Evolutionary conservation across 2,888 invertebrate genomes (phyloP).

Genomic region (Drosophila robusta): DNA sequence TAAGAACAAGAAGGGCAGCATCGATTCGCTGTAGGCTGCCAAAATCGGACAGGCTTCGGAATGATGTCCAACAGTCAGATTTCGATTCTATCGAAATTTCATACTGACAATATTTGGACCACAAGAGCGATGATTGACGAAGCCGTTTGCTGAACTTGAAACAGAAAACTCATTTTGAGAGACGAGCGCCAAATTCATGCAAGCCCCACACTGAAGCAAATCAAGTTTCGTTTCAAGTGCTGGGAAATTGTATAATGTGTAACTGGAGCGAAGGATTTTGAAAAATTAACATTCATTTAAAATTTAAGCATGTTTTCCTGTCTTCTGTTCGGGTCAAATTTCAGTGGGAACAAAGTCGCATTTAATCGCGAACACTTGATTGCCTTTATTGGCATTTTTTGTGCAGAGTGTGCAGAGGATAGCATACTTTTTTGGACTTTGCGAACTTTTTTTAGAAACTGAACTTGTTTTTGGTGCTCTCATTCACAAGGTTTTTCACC

Average conservation of each 20-base stretch:
- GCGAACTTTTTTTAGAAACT: background rate
- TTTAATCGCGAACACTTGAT: too few relatives aligned
- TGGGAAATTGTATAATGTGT: background rate
- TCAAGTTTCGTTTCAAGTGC: background rate
- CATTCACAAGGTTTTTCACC: too few relatives aligned
- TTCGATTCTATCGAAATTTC: slow-evolving; percentile 15
- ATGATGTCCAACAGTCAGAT: slow-evolving; percentile 17
- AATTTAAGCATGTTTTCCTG: too few relatives aligned
- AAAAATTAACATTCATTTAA: too few relatives aligned
- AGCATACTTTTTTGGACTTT: slow-evolving; percentile 18
- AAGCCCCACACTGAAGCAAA: background rate
- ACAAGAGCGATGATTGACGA: background rate
- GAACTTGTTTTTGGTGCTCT: background rate
- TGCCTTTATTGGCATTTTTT: too few relatives aligned
- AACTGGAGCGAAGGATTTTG: background rate
- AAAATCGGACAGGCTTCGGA: background rate
- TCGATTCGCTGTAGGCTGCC: slow-evolving; percentile 34
- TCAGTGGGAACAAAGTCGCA: too few relatives aligned
- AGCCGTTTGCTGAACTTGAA: background rate
- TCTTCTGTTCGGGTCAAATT: too few relatives aligned
- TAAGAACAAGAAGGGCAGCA: slow-evolving; percentile 41
- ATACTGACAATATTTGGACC: slow-evolving; percentile 27
- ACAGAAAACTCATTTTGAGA: background rate
- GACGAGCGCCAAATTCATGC: background rate
- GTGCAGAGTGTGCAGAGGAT: background rate